Conservation (phyloP, 2,797 vertebrate genomes). For the Spheniscus humboldti region DNA sequence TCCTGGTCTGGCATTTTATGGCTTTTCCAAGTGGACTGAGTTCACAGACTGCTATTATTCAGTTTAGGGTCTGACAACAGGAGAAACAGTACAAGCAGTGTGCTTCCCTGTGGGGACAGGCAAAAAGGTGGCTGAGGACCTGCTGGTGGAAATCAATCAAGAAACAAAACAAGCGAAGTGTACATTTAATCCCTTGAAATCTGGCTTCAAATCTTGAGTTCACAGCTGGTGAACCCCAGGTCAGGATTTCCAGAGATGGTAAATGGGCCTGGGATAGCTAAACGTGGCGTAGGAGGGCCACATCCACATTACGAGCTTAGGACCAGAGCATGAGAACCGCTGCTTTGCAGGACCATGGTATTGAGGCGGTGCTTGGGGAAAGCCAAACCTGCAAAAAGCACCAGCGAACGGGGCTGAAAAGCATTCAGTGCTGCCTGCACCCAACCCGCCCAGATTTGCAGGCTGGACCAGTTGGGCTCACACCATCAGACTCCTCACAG, state of each 20-base stretch:
- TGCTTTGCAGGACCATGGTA: not conserved
- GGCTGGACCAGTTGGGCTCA: not conserved
- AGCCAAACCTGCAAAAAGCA: not conserved
- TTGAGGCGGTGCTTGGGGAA: not conserved
- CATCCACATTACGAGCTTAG: not conserved
- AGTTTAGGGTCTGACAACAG: not conserved
- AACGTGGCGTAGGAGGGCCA: not conserved
- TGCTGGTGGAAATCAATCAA: not conserved
- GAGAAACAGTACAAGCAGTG: not conserved
- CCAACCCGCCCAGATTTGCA: not conserved
- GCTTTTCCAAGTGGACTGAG: not conserved
- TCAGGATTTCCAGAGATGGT: not conserved
- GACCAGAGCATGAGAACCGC: not conserved
- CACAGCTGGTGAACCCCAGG: not conserved
- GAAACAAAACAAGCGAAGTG: not conserved
- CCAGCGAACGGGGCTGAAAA: fast-evolving
- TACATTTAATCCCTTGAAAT: not conserved
- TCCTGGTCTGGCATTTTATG: not conserved
- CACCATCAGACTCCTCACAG: not conserved
- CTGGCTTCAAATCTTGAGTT: not conserved
- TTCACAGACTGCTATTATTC: not conserved
- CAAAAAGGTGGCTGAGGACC: not conserved
- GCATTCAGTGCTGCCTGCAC: fast-evolving
- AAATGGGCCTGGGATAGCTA: not conserved
- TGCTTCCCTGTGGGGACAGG: not conserved